A percentile compares a stretch with the other conserved stretches of the same genome.
Evolutionary conservation across 1,140 invertebrate genomes (phyloP).

Genomic region (Saccostrea cuccullata): DNA sequence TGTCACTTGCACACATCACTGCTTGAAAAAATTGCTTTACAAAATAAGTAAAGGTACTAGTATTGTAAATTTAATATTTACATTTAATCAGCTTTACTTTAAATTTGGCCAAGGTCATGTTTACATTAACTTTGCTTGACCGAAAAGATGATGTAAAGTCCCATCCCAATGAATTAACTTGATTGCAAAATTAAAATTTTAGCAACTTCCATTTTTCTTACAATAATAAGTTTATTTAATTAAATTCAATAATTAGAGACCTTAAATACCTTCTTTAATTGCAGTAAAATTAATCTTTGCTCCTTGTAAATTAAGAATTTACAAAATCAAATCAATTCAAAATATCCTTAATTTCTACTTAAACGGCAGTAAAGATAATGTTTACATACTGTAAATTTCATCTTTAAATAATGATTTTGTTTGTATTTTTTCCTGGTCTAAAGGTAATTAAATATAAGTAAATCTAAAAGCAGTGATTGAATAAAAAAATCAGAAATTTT

Average conservation of each 20-base stretch:
- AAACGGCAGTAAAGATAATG: slow-evolving; percentile 11
- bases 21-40: slow-evolving; percentile 25
- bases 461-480: background rate
- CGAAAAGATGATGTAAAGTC: background rate
- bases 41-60: slow-evolving; percentile 17
- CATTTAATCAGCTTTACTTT: slow-evolving; percentile 14
- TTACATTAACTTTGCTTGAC: slow-evolving; percentile 15
- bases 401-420: background rate
- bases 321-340: background rate
- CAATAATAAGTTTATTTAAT: background rate
- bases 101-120: slow-evolving; percentile 2
- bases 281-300: slow-evolving; percentile 11
- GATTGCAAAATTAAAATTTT: background rate
- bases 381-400: slow-evolving; percentile 1
- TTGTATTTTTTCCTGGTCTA: background rate
- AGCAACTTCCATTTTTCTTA: background rate
- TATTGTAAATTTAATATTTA: slow-evolving; percentile 22
- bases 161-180: background rate
- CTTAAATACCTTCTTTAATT: background rate
- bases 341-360: background rate
- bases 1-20: background rate
- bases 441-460: background rate
- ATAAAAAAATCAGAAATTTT: background rate
- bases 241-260: background rate
- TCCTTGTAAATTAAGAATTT: background rate